Evolutionary conservation across 2,888 invertebrate genomes (phyloP).

Genomic region (Oxyteleia sp.): DNA sequence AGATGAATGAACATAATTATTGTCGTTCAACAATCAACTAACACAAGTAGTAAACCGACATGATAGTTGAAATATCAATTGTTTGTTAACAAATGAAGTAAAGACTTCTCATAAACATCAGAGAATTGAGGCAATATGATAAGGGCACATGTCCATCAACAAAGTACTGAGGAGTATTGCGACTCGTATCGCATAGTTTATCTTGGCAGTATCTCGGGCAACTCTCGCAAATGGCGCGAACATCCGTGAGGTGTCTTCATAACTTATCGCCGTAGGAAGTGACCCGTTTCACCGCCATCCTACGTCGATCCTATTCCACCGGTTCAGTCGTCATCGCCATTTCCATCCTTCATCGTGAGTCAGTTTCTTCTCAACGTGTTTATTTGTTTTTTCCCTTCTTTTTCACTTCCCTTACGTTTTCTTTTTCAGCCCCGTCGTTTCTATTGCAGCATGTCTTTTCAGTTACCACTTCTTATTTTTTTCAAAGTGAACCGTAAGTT

Average conservation of each 20-base stretch:
- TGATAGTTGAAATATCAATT: conserved; percentile 59
- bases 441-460: conserved; percentile 66
- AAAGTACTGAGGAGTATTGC: conserved; percentile 76
- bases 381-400: conserved; percentile 62
- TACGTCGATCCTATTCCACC: conserved; percentile 71
- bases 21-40: no score
- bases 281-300: conserved; percentile 75
- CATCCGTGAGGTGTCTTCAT: conserved; percentile 85
- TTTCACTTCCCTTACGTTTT: conserved; percentile 64
- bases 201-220: conserved; percentile 81
- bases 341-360: conserved; percentile 69
- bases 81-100: conserved; percentile 69
- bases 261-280: conserved; percentile 86
- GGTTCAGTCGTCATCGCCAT: conserved; percentile 71
- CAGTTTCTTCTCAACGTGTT: conserved; percentile 55
- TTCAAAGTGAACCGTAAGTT: conserved; percentile 66
- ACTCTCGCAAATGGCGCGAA: conserved; percentile 86
- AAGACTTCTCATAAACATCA: conserved; percentile 51
- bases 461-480: conserved; percentile 65
- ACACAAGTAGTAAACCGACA: no score
- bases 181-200: conserved; percentile 81
- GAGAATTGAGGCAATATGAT: conserved; percentile 66
- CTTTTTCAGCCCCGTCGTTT: conserved; percentile 43
- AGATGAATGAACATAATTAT: no score
- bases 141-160: conserved; percentile 74